Evolutionary conservation across 2,797 vertebrate species (phyloP), one percentile per base, ranked within the genome.

Genomic region (Pseudopleuronectes americanus): DNA sequence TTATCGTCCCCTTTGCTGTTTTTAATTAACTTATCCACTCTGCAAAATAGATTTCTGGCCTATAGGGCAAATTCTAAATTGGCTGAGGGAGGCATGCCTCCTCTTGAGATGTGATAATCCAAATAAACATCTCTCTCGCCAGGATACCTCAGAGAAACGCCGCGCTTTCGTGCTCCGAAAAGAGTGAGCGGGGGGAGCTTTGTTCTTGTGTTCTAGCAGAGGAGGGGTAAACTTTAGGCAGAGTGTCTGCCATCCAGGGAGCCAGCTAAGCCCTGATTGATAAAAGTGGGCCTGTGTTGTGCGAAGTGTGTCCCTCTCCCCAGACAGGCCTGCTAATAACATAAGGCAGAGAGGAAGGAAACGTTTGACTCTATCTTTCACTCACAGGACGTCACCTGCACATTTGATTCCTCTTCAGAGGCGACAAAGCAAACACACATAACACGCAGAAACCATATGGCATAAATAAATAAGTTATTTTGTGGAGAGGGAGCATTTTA

Each of bases 21-120:
- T 81, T 77, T 89, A 88, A 91, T 91, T 88, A 90, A 90, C 83
- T 87, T 89, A 89, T 89, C 83, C 81, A 81, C 83, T 83, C 69
- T 72, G 80, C 81, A 85, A 76, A 54, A 52, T 79, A 76, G 66
- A 83, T 68, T 83, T 85, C 68, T 68, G 81, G 72, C 81, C 81
- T 84, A 75, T 61, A 55, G 87, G 87, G 85, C 79, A 74, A 23
- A 55, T 63, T 86, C 49, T 74, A 87, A 89, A 89, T 87, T 88
- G 84, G 81, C 77, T 82, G 59, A 69, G 82, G 57, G 83, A 90
- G 73, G 69, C 71, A 33, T 48, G 57, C 63, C 62, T 75, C 58
- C 84, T 90, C 85, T 68, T 14, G 87, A 88, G 85, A 84, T 68
- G 80, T 49, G 74, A 81, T 80, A 81, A 84, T 88, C 75, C 78